These are phyloP conservation scores for Drosophila antonietae DNA, from an alignment of 2,888 invertebrate species.

Conservation along the genomic window DNA sequence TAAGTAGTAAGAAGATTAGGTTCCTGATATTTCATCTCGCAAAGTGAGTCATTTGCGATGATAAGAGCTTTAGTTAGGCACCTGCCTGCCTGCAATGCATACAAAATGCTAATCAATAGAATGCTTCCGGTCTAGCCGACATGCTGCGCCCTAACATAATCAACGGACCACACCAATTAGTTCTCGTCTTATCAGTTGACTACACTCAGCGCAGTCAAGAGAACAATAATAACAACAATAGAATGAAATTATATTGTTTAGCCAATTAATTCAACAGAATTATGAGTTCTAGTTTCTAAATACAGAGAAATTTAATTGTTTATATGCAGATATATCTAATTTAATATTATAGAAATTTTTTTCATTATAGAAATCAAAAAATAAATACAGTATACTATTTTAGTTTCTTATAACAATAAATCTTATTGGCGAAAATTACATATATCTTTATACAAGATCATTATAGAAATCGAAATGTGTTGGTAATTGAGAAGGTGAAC, in stretches of 20 bases:
- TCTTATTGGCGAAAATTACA: too few species aligned
- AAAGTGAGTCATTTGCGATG: conserved; percentile 30
- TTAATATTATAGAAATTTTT: not conserved
- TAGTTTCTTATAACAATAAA: too few species aligned
- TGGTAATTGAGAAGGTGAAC: too few species aligned
- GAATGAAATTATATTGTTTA: not conserved
- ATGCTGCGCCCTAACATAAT: not conserved
- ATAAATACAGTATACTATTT: too few species aligned
- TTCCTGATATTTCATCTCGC: conserved; percentile 3
- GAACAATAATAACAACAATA: not conserved
- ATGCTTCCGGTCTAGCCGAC: conserved; percentile 14
- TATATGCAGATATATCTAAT: not conserved
- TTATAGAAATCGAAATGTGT: too few species aligned
- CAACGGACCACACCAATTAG: conserved; percentile 19
- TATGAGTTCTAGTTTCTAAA: not conserved
- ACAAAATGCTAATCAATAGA: conserved; percentile 31
- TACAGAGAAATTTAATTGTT: not conserved
- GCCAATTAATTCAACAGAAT: not conserved
- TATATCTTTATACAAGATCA: too few species aligned
- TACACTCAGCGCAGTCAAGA: not conserved
- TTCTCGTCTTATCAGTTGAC: conserved; percentile 15
- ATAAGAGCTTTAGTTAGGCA: conserved; percentile 26
- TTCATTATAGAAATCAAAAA: not conserved
- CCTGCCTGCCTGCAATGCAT: conserved; percentile 34
- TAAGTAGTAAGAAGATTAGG: conserved; percentile 11